Evolutionary conservation across 1,140 invertebrate species (phyloP), one percentile per base, ranked within the genome.

Genomic region (Apis florea): DNA sequence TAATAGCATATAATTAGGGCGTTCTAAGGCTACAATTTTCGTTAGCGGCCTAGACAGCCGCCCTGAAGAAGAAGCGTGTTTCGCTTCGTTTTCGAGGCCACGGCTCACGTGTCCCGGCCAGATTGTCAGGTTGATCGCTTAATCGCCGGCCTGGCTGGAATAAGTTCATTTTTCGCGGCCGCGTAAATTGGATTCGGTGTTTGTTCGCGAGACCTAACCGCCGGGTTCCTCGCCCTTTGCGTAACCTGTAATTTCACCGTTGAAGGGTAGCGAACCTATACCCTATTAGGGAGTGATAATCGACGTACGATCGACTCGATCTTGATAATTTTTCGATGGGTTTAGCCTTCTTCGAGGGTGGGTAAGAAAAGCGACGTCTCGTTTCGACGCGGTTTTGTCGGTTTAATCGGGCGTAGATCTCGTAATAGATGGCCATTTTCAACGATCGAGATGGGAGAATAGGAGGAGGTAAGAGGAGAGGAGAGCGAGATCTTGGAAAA

Each of bases 1-100:
- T 89, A 89, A 89, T 89, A 72, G 79, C 83, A 83, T 89, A 77
- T 85, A 89, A 89, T 89, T 89, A 85, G 75, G 68, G 54, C 73
- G 31, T 85, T 79, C 81, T 87, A 89, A 84, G 77, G 79, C 85
- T 83, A 76, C 88, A 89, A 89, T 89, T 89, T 89, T 86, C 84
- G 79, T 75, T 72, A 83, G 77, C 66, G 59, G 66, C 78, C 84
- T 86, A 86, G 83, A 88, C 86, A 64, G 31, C 61, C 19, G 70
- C 31, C 54, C n/a, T n/a, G 21, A n/a, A n/a, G 9, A 53, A 10
- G 68, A 49, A 17, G 58, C 31, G 64, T 47, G 71, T 69, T n/a
- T 67, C 26, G 74, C 15, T n/a, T n/a, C 19, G 17, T 51, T 82
- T 82, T 77, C 26, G 40, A 56, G n/a, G 53, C 53, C 49, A 53